Evolutionary conservation across 2,888 invertebrate species (phyloP), one percentile per base, ranked within the genome.

Genomic region (Strigamia maritima): DNA sequence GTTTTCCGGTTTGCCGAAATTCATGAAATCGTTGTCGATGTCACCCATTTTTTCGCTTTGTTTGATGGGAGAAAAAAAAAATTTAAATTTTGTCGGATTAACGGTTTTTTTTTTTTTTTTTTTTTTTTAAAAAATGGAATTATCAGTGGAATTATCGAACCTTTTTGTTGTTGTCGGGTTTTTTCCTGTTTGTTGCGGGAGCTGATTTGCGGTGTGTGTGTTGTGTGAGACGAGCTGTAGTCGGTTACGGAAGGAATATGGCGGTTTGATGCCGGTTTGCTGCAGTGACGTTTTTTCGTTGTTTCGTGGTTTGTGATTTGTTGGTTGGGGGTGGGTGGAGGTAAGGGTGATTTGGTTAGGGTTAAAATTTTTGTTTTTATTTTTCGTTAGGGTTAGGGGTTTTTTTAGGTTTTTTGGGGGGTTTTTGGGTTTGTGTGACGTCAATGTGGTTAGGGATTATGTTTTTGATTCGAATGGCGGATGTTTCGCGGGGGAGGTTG

Each of bases 1-100:
- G n/a, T n/a, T 77, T 10, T 77, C 49, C 22, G 77, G 14, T 26
- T 38, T 74, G 74, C 22, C 31, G 74, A 74, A 74, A 74, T 74
- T 31, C 24, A 74, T 74, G 24, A 74, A 74, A 16, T 74, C 31
- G 26, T 74, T 74, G 74, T 74, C 49, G 19, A 49, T 49, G 49
- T 49, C 49, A 6, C 49, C 49, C 49, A 49, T 49, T 49, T 49
- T 49, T 10, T 49, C 7, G 19, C 2, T 10, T 49, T 49, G 7
- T 49, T 49, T 0, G n/a, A n/a, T n/a, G n/a, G 0, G 35, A 6
- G 6, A 35, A 35, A 35, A 35, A 35, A 35, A 8, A 1, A 2
- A 0, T 35, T 35, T n/a, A n/a, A n/a, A n/a, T n/a, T n/a, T n/a
- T n/a, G n/a, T 35, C 35, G 35, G 35, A 10, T 35, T 35, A 35